Percentiles rank a stretch among this genome's conserved stretches.
Conservation (phyloP, 2,888 invertebrate genomes). For the Leucophenga maculata region DNA sequence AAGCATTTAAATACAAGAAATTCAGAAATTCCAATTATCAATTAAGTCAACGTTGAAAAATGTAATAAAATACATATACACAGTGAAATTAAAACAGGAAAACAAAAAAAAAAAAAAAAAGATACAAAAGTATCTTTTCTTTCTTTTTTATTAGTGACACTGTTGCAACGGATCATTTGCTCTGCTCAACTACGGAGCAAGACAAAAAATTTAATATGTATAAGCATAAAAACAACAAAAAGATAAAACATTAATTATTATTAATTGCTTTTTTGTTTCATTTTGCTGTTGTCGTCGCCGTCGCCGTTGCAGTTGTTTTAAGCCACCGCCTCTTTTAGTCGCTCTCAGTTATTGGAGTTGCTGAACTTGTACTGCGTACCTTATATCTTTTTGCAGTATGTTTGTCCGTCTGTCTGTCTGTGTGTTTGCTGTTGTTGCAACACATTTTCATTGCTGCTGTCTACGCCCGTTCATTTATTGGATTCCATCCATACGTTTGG, state of each 20-base stretch:
- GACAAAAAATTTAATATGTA: conserved; percentile 19
- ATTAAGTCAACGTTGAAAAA: conserved; percentile 64
- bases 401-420: too few relatives aligned
- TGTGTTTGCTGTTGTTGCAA: background rate
- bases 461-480: conserved; percentile 6
- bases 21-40: conserved; percentile 59
- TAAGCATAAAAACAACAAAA: conserved; percentile 41
- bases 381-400: background rate
- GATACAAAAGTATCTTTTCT: conserved; percentile 8
- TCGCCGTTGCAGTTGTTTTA: conserved; percentile 34
- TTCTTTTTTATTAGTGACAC: conserved; percentile 7
- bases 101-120: too few relatives aligned
- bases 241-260: conserved; percentile 71
- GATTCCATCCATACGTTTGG: background rate
- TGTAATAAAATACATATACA: conserved; percentile 52
- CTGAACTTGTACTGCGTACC: background rate
- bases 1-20: conserved; percentile 51
- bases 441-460: background rate
- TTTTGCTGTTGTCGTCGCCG: conserved; percentile 29
- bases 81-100: background rate
- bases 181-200: background rate
- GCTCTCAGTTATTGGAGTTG: background rate
- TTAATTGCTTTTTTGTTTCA: conserved; percentile 65
- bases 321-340: conserved; percentile 4
- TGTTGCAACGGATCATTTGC: background rate